Conservation (phyloP, 1,140 invertebrate species). For the Andrena cerasifolii region DNA sequence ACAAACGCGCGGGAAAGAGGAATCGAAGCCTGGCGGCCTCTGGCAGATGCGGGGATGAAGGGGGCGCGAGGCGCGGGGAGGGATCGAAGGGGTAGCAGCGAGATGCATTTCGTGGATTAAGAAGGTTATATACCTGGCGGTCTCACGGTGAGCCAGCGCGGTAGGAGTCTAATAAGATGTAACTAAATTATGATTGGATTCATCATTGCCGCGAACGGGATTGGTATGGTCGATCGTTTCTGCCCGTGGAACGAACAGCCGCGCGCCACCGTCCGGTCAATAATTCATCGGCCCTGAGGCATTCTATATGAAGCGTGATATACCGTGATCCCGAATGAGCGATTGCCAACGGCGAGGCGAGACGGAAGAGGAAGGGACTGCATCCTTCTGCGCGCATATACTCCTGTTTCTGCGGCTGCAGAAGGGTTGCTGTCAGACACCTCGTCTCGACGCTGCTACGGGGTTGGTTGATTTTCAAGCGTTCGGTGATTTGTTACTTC, state of each 20-base stretch:
- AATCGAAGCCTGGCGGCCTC: constrained; percentile 37
- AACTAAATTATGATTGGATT: constrained; percentile 82
- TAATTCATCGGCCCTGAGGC: constrained; percentile 72
- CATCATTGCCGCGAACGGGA: constrained; percentile 79
- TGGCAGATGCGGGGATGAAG: constrained; percentile 21
- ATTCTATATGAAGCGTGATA: constrained; percentile 80
- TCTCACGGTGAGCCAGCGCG: constrained; percentile 79
- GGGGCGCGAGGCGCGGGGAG: neutral
- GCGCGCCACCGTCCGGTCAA: constrained; percentile 67
- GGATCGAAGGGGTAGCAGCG: constrained; percentile 63
- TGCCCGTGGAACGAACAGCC: constrained; percentile 54
- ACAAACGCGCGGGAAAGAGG: constrained; percentile 53
- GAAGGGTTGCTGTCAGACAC: constrained; percentile 19
- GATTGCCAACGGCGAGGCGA: constrained; percentile 75
- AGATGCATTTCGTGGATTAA: constrained; percentile 80
- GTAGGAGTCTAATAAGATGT: constrained; percentile 82
- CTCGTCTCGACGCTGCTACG: no score
- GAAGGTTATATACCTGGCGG: constrained; percentile 77
- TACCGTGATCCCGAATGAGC: constrained; percentile 79
- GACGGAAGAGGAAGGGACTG: constrained; percentile 52
- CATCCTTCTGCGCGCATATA: constrained; percentile 52
- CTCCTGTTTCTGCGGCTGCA: constrained; percentile 52
- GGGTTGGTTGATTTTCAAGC: neutral
- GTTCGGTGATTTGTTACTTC: neutral
- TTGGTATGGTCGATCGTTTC: constrained; percentile 76